phyloP scores from a whole-genome alignment of 1,140 invertebrate genomes.

The Helicoverpa armigera region DNA sequence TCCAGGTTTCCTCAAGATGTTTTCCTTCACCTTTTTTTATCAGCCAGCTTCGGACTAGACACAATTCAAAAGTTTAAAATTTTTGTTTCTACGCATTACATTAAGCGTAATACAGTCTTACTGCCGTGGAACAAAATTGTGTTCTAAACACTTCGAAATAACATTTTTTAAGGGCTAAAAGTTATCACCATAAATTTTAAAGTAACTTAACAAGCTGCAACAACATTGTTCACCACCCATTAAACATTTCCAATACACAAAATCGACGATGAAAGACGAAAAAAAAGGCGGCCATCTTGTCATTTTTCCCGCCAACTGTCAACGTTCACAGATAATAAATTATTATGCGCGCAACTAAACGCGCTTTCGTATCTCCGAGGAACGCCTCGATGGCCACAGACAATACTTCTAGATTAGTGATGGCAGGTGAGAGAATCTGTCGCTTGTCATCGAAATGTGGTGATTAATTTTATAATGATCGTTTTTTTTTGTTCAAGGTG shows the following conservation, averaged over 20 bases:
- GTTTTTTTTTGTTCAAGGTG: slow-evolving; percentile 16
- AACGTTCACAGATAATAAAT: slow-evolving; percentile 52
- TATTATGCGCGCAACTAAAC: slow-evolving; percentile 47
- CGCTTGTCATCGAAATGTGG: slow-evolving; percentile 19
- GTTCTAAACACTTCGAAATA: too few relatives aligned
- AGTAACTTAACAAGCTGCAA: not conserved
- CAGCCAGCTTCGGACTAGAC: too few relatives aligned
- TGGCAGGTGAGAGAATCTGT: slow-evolving; percentile 48
- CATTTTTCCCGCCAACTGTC: slow-evolving; percentile 48
- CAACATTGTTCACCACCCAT: not conserved
- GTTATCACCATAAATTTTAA: not conserved
- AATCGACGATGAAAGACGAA: slow-evolving; percentile 9
- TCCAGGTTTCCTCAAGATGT: too few relatives aligned
- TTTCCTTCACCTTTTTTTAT: too few relatives aligned
- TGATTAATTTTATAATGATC: slow-evolving; percentile 30
- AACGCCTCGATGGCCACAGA: slow-evolving; percentile 46
- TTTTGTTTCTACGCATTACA: too few relatives aligned
- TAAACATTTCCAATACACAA: slow-evolving; percentile 35
- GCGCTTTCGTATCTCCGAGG: slow-evolving; percentile 46
- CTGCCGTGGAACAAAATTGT: too few relatives aligned
- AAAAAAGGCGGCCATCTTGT: slow-evolving; percentile 17
- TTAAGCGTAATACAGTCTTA: too few relatives aligned
- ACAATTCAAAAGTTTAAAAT: too few relatives aligned
- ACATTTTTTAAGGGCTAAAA: too few relatives aligned
- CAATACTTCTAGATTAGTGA: slow-evolving; percentile 50